Percentiles rank a stretch among this genome's conserved stretches.
phyloP scores from a whole-genome alignment of 2,888 invertebrate species.

The Ochropleura leucogaster region DNA sequence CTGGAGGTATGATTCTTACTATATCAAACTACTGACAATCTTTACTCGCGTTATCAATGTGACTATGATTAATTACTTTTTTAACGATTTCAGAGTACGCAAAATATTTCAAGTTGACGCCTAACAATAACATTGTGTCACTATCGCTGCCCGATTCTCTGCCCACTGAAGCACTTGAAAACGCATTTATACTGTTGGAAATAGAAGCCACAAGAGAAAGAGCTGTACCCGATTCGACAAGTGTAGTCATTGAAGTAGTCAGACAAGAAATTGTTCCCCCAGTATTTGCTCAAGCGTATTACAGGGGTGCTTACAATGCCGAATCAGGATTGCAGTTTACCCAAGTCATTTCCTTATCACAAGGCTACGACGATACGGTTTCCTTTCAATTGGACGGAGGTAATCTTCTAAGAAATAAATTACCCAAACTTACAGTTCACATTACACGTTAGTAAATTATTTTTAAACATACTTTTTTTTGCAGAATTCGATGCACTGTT shows the following conservation, averaged over 20 bases:
- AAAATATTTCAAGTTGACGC: conserved; percentile 67
- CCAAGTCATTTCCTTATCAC: conserved; percentile 68
- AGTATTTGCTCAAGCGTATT: conserved; percentile 73
- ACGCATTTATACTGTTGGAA: conserved; percentile 76
- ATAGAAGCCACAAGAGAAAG: conserved; percentile 77
- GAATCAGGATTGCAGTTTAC: conserved; percentile 68
- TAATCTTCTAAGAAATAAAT: conserved; percentile 42
- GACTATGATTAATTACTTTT: neutral
- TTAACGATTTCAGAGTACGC: conserved; percentile 71
- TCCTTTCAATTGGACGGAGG: conserved; percentile 74
- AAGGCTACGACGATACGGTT: conserved; percentile 75
- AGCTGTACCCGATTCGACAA: conserved; percentile 74
- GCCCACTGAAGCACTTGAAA: conserved; percentile 66
- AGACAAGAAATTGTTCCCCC: conserved; percentile 66
- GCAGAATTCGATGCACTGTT: conserved; percentile 67
- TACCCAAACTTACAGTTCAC: conserved; percentile 6
- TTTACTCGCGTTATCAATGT: neutral
- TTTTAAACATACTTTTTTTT: conserved; percentile 36
- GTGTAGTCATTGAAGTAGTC: conserved; percentile 73
- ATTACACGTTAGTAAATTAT: neutral
- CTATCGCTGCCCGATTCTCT: conserved; percentile 62
- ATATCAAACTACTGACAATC: neutral
- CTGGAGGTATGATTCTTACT: conserved; percentile 72
- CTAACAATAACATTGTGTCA: conserved; percentile 64
- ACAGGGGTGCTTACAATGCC: conserved; percentile 71